A percentile compares a stretch with the other conserved stretches of the same genome.
Conservation (phyloP, 2,888 invertebrate genomes). For the Cordilura impudica region DNA sequence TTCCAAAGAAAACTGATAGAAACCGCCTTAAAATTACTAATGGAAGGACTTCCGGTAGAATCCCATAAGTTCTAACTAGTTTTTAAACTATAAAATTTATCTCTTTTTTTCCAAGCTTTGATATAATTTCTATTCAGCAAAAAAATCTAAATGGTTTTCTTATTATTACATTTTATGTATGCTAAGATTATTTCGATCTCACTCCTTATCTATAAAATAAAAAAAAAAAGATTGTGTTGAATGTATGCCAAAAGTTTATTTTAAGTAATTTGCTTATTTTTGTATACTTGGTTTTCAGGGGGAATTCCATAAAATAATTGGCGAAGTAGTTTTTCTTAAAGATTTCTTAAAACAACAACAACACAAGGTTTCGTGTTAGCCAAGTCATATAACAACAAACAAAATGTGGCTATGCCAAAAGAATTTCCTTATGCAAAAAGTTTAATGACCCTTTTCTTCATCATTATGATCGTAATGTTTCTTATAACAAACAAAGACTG, state of each 20-base stretch:
- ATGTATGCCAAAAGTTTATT: constrained; percentile 61
- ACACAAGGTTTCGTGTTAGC: constrained; percentile 3
- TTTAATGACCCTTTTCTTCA: constrained; percentile 53
- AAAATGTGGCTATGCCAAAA: constrained; percentile 26
- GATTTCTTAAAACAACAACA: constrained; percentile 13
- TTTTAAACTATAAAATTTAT: no score
- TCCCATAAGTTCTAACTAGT: no score
- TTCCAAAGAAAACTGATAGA: no score
- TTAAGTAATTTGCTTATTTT: constrained; percentile 50
- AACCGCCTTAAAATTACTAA: no score
- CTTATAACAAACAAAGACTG: no score
- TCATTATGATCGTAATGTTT: constrained; percentile 10
- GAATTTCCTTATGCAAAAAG: constrained; percentile 40
- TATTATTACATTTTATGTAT: no score
- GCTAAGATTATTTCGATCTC: no score
- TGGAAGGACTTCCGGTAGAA: no score
- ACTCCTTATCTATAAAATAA: not conserved
- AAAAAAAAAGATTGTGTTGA: constrained; percentile 26
- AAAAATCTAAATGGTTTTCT: constrained; percentile 19
- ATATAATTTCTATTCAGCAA: constrained; percentile 13
- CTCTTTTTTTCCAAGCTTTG: no score
- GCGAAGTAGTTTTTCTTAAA: not conserved
- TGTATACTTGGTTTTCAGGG: constrained; percentile 36
- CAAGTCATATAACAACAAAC: not conserved
- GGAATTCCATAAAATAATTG: constrained; percentile 39